Base-by-base conservation (phyloP, 1,140 invertebrate genomes). In the Drosophila melanica region DNA sequence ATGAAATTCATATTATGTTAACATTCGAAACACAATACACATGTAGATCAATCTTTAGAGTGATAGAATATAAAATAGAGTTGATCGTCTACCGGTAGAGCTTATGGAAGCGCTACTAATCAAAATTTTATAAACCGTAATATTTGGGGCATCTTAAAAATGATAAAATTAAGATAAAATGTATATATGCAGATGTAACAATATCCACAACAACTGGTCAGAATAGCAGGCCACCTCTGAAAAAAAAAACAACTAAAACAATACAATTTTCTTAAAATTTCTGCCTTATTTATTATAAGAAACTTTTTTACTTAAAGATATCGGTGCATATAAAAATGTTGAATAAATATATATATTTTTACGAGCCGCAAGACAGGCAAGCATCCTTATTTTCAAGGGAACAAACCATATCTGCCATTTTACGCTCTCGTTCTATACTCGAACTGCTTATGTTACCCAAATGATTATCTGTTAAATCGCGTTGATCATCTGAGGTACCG, bases 311-410 rank as follows among this genome's bases (percentile, higher is more conserved):
- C 6, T 27, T 27, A 27, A 6, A 2, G 27, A 27, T 27, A 2
- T 27, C 5, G 27, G 6, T 27, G 6, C 6, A 27, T 27, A 27
- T 5, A 27, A 27, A 27, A 27, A 27, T 23, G 12, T 7, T 23
- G 27, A 12, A 0, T 71, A 57, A 44, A 72, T 59, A 44, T 9
- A n/a, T n/a, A n/a, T n/a, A n/a, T 44, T 58, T 53, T 50, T 77
- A 84, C 3, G 81, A 95, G 68, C 96, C 95, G 84, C 96, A 97
- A 91, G 95, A 95, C 37, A 97, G 90, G 91, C 98, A 99, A n/a
- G 95, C 96, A 64, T 98, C 98, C 87, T 96, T 97, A 92, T 99
- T 99, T 87, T 96, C 93, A 7, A 98, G 93, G 0, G 97, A 98
- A 90, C 98, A 99, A 35, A 95, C 94, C 90, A 98, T 95, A 18